Base-by-base conservation (phyloP, 2,888 invertebrate genomes). In the Agrotis clavis region DNA sequence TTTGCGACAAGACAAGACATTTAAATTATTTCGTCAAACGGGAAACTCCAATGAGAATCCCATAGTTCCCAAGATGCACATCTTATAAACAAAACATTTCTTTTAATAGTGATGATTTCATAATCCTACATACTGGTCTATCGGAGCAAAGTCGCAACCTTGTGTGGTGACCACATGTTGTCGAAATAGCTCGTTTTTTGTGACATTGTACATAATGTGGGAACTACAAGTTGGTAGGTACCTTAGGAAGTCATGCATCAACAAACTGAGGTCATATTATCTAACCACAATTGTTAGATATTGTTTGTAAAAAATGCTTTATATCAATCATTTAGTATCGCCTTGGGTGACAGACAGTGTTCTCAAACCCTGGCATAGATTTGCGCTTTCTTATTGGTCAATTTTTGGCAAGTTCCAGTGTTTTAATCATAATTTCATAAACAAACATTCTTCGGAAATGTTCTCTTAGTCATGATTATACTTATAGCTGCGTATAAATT, bases 141-240 rank as follows among this genome's bases (percentile, higher is more conserved):
- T 81, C 76, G 68, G 70, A 77, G 64, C 71, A 65, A 59, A 84
- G 76, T 75, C 79, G 78, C 87, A 93, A 92, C 95, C 95, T 95
- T 95, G 95, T 74, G 82, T 92, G 94, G 92, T 91, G 90, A 92
- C 94, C 96, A 95, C 93, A 96, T 95, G 96, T 94, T 90, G 92
- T 91, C 93, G 90, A 94, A 94, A 93, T 92, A 90, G 91, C 90
- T 88, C 81, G 89, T 92, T 92, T 93, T 92, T 92, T 92, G 89
- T 92, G 92, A 91, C 95, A 94, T 93, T 93, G 94, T 91, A 88
- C 78, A 88, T 91, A 90, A 92, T 95, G 95, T 95, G 96, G 95
- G 95, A 96, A 95, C 94, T 90, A 89, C 82, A 83, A 82, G 63
- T 66, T 13, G 30, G 70, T 85, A 84, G 74, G 82, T 80, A 81